Conservation (phyloP, 2,797 vertebrate species). For the Amblyraja radiata region DNA sequence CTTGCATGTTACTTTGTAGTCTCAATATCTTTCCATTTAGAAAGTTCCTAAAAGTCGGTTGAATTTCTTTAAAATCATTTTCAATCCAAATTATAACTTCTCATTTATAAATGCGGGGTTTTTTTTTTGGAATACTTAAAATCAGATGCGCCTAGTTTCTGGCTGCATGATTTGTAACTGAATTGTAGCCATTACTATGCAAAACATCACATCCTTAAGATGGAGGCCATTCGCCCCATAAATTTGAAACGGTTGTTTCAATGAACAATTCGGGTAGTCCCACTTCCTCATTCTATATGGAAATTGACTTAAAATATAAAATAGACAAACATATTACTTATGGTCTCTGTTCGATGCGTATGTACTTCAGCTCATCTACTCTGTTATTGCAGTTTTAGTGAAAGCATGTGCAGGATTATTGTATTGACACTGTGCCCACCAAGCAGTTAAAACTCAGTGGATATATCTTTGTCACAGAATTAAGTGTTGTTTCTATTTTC, state of each 20-base stretch:
- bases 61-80: neutral
- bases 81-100: neutral
- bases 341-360: neutral
- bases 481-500: slow-evolving; percentile 28
- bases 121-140: neutral
- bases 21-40: neutral
- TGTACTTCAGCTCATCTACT: neutral
- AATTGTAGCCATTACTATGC: neutral
- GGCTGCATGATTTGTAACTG: neutral
- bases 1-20: neutral
- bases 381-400: neutral
- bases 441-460: neutral
- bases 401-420: neutral
- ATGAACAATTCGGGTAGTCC: neutral
- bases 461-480: slow-evolving; percentile 7
- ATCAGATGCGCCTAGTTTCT: neutral
- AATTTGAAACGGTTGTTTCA: neutral
- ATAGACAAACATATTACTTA: neutral
- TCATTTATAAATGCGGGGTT: neutral
- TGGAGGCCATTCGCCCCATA: neutral
- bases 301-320: neutral
- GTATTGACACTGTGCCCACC: neutral
- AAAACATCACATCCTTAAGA: neutral
- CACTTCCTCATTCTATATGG: neutral
- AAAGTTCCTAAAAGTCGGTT: neutral